Base-by-base conservation (phyloP, 2,113 vertebrate genomes). In the Gorsachius goisagi region DNA sequence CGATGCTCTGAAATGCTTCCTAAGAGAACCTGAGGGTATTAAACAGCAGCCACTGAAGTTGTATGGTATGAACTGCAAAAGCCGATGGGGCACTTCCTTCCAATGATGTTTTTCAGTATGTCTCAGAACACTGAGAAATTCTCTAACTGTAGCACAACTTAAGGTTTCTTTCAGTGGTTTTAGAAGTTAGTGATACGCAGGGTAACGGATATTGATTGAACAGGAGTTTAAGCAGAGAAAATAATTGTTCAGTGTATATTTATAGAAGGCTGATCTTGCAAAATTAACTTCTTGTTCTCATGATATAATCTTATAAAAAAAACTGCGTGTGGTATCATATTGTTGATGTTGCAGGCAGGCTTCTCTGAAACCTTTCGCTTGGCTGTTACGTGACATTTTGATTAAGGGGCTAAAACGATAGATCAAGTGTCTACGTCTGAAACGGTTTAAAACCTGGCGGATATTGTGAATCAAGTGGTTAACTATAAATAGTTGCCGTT, bases 401-500 rank as follows among this genome's bases (percentile, higher is more conserved):
- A 37, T 76, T 69, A 85, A 76, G 67, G 45, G 89, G 53, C 58
- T 73, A 26, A 87, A 94, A n/a, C 24, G 49, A 28, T 32, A 78
- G 69, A 32, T 93, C 53, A 26, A 58, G 41, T 80, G 88, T 69
- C 66, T 79, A 2, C 17, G 2, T 58, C 53, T 4, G 26, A 85
- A 93, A 90, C 58, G 59, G 50, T 59, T 96, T 93, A 74, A 93
- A 96, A 86, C 19, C 41, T 77, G 41, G n/a, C 37, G 22, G 88
- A 90, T 95, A 94, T 82, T 20, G 72, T 41, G 87, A 85, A 89
- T 91, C 95, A 88, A 89, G 89, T 86, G 66, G 66, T 37, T 89
- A 52, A 63, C 96, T 96, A 96, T 95, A 97, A 97, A 96, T 97
- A 97, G 96, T 68, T 47, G 21, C 62, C 0, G 2, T 96, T 96